These are phyloP conservation scores for Hydrotaea cyrtoneurina DNA, from an alignment of 2,888 invertebrate genomes.

Conservation along the genomic window DNA sequence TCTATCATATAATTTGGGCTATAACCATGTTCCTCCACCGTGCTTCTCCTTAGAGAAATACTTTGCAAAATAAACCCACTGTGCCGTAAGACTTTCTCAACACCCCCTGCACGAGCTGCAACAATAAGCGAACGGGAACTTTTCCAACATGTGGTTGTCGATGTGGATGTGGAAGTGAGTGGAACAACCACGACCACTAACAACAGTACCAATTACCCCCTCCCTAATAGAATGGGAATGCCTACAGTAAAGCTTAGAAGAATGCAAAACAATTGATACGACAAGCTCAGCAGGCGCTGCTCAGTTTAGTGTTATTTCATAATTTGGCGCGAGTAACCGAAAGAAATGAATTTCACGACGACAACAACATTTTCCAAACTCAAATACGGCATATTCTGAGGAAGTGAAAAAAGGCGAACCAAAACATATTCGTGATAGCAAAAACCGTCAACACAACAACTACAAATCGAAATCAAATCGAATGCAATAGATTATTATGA, in stretches of 20 bases:
- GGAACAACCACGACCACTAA: conserved; percentile 18
- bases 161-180: not conserved
- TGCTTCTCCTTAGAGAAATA: too few relatives aligned
- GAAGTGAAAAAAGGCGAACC: conserved; percentile 21
- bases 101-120: not conserved
- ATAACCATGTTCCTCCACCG: too few relatives aligned
- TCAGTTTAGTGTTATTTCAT: conserved; percentile 65
- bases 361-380: conserved; percentile 5
- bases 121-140: not conserved
- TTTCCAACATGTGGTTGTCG: not conserved
- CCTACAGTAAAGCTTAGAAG: conserved; percentile 63
- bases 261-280: conserved; percentile 51
- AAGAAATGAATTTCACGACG: conserved; percentile 42
- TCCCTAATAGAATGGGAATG: not conserved
- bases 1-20: too few relatives aligned
- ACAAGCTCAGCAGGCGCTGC: conserved; percentile 49
- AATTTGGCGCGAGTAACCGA: conserved; percentile 64
- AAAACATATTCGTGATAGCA: not conserved
- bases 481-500: conserved; percentile 35
- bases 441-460: conserved; percentile 16
- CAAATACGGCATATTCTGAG: conserved; percentile 39
- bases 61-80: not conserved
- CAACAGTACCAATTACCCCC: conserved; percentile 7
- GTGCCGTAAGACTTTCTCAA: not conserved
- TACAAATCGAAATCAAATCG: conserved; percentile 24